phyloP scores from a whole-genome alignment of 2,797 vertebrate genomes.

The Enteromius argenteus region DNA sequence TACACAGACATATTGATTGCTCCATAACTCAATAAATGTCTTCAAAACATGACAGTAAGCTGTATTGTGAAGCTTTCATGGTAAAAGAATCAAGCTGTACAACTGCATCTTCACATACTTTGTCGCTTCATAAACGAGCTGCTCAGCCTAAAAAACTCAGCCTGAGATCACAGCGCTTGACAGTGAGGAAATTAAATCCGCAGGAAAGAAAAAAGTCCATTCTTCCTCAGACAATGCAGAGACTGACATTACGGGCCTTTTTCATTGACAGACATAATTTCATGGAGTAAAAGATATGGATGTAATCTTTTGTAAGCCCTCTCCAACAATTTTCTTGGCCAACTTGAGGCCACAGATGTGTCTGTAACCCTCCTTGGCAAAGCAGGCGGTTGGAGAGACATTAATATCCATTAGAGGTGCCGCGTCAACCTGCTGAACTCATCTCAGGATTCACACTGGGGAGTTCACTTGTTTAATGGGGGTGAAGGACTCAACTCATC shows the following conservation, averaged over 20 bases:
- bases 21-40: background rate
- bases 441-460: slow-evolving; percentile 45
- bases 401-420: slow-evolving; percentile 63
- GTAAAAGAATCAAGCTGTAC: background rate
- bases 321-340: slow-evolving; percentile 34
- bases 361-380: slow-evolving; percentile 49
- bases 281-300: slow-evolving; percentile 32
- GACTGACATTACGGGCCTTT: slow-evolving; percentile 22
- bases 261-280: slow-evolving; percentile 43
- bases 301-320: slow-evolving; percentile 39
- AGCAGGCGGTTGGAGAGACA: slow-evolving; percentile 55
- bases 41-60: background rate
- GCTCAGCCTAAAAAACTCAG: background rate
- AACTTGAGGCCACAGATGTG: slow-evolving; percentile 52
- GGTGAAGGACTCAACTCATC: slow-evolving; percentile 47
- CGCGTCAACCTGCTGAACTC: slow-evolving; percentile 52
- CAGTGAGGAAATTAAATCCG: slow-evolving; percentile 24
- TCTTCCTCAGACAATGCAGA: slow-evolving; percentile 25
- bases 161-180: background rate
- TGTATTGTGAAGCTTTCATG: slow-evolving; percentile 1
- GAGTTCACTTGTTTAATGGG: slow-evolving; percentile 44
- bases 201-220: slow-evolving; percentile 1
- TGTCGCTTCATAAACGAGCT: slow-evolving; percentile 32
- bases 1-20: background rate
- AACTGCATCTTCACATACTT: background rate